Conservation (phyloP, 2,797 vertebrate genomes). For the Lates japonicus region DNA sequence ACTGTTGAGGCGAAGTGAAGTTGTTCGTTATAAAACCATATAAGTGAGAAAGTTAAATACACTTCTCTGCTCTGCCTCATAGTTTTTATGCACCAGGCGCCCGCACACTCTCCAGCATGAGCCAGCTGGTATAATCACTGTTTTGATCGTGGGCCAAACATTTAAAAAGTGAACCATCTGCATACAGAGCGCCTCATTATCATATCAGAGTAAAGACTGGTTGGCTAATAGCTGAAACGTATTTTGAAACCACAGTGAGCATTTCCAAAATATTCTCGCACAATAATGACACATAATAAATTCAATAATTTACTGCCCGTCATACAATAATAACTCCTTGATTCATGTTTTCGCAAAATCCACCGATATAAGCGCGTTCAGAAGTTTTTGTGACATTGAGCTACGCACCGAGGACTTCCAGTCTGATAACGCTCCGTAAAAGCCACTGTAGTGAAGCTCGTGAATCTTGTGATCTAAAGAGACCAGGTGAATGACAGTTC, state of each 20-base stretch:
- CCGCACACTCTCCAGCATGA: constrained; percentile 23
- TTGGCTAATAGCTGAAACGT: not conserved
- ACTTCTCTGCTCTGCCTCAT: not conserved
- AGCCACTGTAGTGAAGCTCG: not conserved
- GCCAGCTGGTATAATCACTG: constrained; percentile 38
- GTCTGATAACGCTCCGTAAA: not conserved
- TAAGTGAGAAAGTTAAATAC: not conserved
- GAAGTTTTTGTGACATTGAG: constrained; percentile 50
- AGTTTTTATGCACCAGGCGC: constrained; percentile 33
- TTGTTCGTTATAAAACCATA: not conserved
- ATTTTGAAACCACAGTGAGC: not conserved
- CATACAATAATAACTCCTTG: not conserved
- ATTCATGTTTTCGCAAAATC: not conserved
- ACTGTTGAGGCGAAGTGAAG: not conserved
- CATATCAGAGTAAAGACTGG: not conserved
- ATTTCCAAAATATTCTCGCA: not conserved
- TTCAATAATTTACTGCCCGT: not conserved
- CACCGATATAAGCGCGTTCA: not conserved
- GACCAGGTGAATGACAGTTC: constrained; percentile 45
- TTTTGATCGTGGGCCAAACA: constrained; percentile 39
- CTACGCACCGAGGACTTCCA: not conserved
- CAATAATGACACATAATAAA: not conserved
- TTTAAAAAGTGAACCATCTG: not conserved
- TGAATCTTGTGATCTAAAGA: not conserved
- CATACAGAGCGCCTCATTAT: not conserved